Evolutionary conservation across 2,888 invertebrate species (phyloP).

Genomic region (Brachyptera putata): DNA sequence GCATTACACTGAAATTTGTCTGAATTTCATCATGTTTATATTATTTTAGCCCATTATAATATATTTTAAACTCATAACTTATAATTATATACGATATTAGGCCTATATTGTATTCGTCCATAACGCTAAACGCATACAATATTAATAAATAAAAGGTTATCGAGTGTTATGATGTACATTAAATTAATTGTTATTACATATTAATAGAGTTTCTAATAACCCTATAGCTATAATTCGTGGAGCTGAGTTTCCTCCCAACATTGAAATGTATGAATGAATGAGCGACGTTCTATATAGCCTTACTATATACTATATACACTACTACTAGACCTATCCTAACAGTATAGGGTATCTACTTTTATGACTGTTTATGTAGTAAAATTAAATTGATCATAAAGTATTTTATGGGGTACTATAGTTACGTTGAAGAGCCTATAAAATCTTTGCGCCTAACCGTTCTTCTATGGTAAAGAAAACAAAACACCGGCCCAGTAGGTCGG

Average conservation of each 20-base stretch:
- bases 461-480: conserved; percentile 15
- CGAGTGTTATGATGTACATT: too few relatives aligned
- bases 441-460: conserved; percentile 18
- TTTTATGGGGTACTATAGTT: conserved; percentile 21
- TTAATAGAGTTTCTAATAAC: too few relatives aligned
- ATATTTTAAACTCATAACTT: too few relatives aligned
- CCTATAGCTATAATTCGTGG: too few relatives aligned
- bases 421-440: conserved; percentile 22
- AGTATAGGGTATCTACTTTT: conserved; percentile 13
- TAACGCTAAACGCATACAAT: not conserved
- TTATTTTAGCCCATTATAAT: too few relatives aligned
- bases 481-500: too few relatives aligned
- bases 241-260: too few relatives aligned
- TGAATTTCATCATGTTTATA: too few relatives aligned
- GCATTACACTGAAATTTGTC: too few relatives aligned
- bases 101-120: not conserved
- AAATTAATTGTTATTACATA: too few relatives aligned
- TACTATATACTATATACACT: conserved; percentile 3
- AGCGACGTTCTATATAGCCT: not conserved
- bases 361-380: conserved; percentile 21
- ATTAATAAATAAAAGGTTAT: too few relatives aligned
- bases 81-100: not conserved
- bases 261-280: conserved; percentile 9
- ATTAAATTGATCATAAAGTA: conserved; percentile 22
- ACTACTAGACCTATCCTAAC: conserved; percentile 19